A percentile compares a stretch with the other conserved stretches of the same genome.
phyloP scores from a whole-genome alignment of 2,113 vertebrate genomes.

The Mellivora capensis region DNA sequence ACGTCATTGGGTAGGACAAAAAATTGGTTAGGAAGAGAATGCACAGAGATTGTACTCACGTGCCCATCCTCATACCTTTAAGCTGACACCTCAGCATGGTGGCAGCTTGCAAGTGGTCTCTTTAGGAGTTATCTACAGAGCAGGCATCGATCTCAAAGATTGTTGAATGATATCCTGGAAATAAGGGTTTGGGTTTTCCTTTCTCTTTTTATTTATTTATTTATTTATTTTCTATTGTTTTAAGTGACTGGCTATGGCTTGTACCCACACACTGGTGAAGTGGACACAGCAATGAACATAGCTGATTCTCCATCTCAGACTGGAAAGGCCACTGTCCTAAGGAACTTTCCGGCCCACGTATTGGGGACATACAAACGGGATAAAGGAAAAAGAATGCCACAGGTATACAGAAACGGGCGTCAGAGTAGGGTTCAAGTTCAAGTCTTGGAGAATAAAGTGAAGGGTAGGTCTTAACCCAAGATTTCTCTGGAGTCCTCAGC shows the following conservation, averaged over 20 bases:
- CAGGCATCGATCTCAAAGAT: background rate
- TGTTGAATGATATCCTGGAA: background rate
- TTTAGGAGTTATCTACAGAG: background rate
- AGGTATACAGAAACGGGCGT: background rate
- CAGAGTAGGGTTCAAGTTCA: background rate
- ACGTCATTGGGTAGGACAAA: background rate
- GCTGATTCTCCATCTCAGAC: background rate
- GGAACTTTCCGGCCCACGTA: background rate
- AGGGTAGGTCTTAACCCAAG: background rate
- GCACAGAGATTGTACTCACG: background rate
- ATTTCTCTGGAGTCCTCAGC: background rate
- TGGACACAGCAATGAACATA: background rate
- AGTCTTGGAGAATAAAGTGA: background rate
- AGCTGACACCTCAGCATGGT: background rate
- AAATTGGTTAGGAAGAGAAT: background rate
- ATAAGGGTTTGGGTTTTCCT: background rate
- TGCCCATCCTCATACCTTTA: background rate
- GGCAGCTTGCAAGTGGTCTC: background rate
- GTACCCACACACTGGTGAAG: background rate
- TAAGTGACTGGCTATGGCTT: background rate
- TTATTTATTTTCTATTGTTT: background rate
- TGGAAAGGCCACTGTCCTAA: background rate
- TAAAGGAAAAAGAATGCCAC: background rate
- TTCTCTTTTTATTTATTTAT: too few relatives aligned
- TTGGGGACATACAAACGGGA: background rate